Evolutionary conservation across 2,888 invertebrate genomes (phyloP).

Genomic region (Nomada lathburiana): DNA sequence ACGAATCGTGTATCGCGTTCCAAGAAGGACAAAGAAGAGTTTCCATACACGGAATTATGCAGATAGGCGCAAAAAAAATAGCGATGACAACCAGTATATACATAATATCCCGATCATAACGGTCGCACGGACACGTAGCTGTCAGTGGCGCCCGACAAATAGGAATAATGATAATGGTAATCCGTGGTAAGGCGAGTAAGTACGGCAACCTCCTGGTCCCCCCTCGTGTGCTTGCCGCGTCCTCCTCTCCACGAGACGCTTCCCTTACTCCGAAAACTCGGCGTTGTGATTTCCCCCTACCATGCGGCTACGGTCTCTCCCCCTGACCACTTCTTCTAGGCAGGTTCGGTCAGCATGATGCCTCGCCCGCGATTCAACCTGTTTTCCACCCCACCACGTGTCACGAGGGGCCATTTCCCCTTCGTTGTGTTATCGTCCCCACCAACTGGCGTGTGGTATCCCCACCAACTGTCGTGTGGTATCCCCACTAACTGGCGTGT

Average conservation of each 20-base stretch:
- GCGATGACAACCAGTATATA: slow-evolving; percentile 31
- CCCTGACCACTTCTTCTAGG: slow-evolving; percentile 36
- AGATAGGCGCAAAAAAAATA: slow-evolving; percentile 41
- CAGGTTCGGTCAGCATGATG: slow-evolving; percentile 74
- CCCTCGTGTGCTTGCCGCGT: slow-evolving; percentile 62
- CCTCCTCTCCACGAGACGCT: slow-evolving; percentile 44
- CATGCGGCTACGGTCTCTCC: slow-evolving; percentile 33
- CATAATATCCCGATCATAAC: slow-evolving; percentile 67
- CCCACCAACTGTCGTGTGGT: slow-evolving; percentile 48
- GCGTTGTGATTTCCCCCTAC: slow-evolving; percentile 68
- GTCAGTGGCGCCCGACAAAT: slow-evolving; percentile 72
- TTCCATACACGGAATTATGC: slow-evolving; percentile 16
- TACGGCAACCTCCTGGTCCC: slow-evolving; percentile 78
- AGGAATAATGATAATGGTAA: slow-evolving; percentile 81
- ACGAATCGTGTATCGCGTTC: slow-evolving; percentile 1
- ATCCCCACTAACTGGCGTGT: slow-evolving; percentile 32
- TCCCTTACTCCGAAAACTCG: slow-evolving; percentile 33
- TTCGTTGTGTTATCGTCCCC: slow-evolving; percentile 65
- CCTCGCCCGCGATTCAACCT: slow-evolving; percentile 82
- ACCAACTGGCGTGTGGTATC: slow-evolving; percentile 41
- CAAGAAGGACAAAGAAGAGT: slow-evolving; percentile 23
- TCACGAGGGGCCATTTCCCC: slow-evolving; percentile 63
- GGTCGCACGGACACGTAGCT: slow-evolving; percentile 69
- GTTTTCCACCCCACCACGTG: slow-evolving; percentile 75
- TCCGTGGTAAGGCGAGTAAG: slow-evolving; percentile 79